These are phyloP conservation scores for Maconellicoccus hirsutus DNA, from an alignment of 1,140 invertebrate genomes.

Conservation along the genomic window DNA sequence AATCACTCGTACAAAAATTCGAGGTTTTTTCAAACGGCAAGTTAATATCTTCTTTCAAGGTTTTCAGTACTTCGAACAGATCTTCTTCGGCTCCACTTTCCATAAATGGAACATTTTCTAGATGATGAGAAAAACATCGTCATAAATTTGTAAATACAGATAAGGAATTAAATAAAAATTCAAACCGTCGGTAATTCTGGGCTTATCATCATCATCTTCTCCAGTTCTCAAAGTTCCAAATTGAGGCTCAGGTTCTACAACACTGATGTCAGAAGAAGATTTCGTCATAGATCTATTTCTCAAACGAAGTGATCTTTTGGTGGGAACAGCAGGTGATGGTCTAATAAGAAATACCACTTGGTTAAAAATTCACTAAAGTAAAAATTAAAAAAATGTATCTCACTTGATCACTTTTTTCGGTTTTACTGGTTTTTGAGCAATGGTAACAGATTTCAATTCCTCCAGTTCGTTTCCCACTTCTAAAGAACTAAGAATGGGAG, in stretches of 20 bases:
- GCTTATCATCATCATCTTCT: not conserved
- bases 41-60: not conserved
- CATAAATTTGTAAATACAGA: no score
- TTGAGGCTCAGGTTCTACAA: not conserved
- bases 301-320: not conserved
- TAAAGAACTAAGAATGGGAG: not conserved
- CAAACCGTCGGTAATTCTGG: not conserved
- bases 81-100: not conserved
- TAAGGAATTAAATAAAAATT: not conserved
- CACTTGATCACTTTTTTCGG: no score
- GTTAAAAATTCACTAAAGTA: not conserved
- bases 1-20: constrained; percentile 13
- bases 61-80: not conserved
- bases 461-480: no score
- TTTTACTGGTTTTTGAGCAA: no score
- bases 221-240: not conserved
- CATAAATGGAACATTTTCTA: not conserved
- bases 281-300: not conserved
- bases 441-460: no score
- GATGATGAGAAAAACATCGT: not conserved
- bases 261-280: no score
- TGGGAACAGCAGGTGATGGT: not conserved
- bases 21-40: not conserved
- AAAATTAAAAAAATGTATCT: no score
- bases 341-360: not conserved